phyloP scores from a whole-genome alignment of 92 coral and sea anemone genomes.

The Heteractis magnifica region DNA sequence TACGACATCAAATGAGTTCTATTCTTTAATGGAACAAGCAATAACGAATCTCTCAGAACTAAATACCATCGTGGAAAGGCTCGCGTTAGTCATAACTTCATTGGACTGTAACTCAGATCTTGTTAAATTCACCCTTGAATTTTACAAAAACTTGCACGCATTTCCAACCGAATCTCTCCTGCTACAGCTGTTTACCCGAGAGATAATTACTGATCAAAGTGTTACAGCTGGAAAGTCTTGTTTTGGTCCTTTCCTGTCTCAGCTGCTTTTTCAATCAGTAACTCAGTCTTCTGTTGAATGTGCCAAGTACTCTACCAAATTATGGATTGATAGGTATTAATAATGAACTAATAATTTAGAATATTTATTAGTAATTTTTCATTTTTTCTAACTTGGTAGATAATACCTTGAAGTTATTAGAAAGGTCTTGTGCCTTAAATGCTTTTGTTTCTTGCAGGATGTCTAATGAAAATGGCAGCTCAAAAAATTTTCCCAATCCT shows the following conservation, averaged over 20 bases:
- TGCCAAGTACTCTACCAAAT: constrained; percentile 42
- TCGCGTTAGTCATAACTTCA: not conserved
- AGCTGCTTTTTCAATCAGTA: constrained; percentile 43
- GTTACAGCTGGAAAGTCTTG: constrained; percentile 3
- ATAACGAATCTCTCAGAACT: constrained; percentile 28
- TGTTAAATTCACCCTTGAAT: constrained; percentile 40
- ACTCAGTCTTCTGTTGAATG: constrained; percentile 50
- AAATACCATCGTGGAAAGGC: constrained; percentile 6
- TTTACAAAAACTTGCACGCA: constrained; percentile 38
- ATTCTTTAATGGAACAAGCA: constrained; percentile 13
- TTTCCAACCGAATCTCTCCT: constrained; percentile 10
- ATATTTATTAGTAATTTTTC: not conserved
- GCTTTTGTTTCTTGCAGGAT: not conserved
- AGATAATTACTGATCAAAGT: constrained; percentile 27
- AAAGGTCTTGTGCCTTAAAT: no score
- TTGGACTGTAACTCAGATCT: constrained; percentile 6
- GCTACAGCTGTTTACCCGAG: constrained; percentile 29
- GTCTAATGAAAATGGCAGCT: not conserved
- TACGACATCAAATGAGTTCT: not conserved
- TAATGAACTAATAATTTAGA: not conserved
- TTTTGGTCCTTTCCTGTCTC: constrained; percentile 34
- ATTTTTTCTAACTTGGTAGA: not conserved
- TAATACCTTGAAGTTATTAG: not conserved
- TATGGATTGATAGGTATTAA: constrained; percentile 60
- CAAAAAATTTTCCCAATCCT: constrained; percentile 45